Evolutionary conservation across 2,797 vertebrate genomes (phyloP).

Genomic region (Caiman crocodilus): DNA sequence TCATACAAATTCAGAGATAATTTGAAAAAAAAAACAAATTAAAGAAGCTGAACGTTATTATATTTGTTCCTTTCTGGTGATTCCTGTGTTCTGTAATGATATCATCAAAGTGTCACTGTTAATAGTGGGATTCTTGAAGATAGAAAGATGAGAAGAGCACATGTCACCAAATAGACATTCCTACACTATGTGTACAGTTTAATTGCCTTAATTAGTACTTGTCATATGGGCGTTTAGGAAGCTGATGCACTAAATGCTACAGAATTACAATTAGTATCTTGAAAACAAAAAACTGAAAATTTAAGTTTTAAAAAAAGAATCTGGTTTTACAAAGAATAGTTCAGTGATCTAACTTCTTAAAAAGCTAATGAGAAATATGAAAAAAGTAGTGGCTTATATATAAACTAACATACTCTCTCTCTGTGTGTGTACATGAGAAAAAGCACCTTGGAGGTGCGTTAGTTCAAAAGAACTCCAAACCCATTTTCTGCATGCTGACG

Average conservation of each 20-base stretch:
- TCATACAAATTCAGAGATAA: neutral
- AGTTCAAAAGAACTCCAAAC: too few species aligned
- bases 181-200: neutral
- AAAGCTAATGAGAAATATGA: neutral
- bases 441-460: too few species aligned
- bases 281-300: neutral
- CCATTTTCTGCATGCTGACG: too few species aligned
- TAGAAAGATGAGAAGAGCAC: neutral
- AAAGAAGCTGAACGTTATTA: neutral
- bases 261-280: too few species aligned
- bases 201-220: neutral
- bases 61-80: neutral
- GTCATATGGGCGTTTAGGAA: neutral
- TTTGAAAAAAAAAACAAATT: neutral
- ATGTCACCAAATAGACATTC: neutral
- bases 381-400: too few species aligned
- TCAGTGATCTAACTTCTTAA: neutral
- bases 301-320: neutral
- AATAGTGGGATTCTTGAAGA: neutral
- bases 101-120: neutral
- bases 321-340: accelerated
- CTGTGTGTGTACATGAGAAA: too few species aligned
- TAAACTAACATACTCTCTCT: too few species aligned
- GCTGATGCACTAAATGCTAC: too few species aligned
- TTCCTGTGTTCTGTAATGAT: neutral